These are phyloP conservation scores for Stictonetta naevosa DNA, from an alignment of 2,113 vertebrate genomes.

Conservation along the genomic window DNA sequence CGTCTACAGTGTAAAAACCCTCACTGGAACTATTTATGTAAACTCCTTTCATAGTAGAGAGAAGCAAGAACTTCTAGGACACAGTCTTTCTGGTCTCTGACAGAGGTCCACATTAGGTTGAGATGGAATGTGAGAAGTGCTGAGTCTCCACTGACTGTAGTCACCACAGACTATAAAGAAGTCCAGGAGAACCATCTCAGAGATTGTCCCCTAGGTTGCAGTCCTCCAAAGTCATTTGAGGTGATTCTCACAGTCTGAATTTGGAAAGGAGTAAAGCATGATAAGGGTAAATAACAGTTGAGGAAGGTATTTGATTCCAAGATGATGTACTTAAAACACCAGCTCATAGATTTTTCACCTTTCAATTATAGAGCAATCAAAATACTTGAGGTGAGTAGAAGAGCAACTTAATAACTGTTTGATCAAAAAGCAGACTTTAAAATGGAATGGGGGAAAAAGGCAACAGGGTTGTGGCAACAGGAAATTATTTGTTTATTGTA, in stretches of 20 bases:
- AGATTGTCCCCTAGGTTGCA: fast-evolving
- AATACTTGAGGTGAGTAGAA: not conserved
- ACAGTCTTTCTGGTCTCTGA: not conserved
- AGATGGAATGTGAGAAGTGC: not conserved
- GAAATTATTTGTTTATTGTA: not conserved
- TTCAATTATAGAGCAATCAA: not conserved
- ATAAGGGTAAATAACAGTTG: not conserved
- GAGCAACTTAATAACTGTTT: not conserved
- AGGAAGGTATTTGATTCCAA: not conserved
- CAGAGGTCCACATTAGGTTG: not conserved
- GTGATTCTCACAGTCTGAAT: not conserved
- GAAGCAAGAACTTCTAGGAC: not conserved
- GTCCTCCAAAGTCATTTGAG: not conserved
- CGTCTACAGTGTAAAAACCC: not conserved
- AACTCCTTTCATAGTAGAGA: not conserved
- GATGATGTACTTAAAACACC: not conserved
- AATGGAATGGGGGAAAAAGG: not conserved
- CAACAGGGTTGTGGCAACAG: not conserved
- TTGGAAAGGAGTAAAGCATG: not conserved
- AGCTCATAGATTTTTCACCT: not conserved
- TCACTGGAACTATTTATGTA: not conserved
- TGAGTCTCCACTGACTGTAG: not conserved
- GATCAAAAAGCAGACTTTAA: not conserved
- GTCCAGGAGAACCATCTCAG: not conserved
- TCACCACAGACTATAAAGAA: not conserved